These are phyloP conservation scores for Odontocerum albicorne DNA, from an alignment of 2,888 invertebrate genomes.

Conservation along the genomic window DNA sequence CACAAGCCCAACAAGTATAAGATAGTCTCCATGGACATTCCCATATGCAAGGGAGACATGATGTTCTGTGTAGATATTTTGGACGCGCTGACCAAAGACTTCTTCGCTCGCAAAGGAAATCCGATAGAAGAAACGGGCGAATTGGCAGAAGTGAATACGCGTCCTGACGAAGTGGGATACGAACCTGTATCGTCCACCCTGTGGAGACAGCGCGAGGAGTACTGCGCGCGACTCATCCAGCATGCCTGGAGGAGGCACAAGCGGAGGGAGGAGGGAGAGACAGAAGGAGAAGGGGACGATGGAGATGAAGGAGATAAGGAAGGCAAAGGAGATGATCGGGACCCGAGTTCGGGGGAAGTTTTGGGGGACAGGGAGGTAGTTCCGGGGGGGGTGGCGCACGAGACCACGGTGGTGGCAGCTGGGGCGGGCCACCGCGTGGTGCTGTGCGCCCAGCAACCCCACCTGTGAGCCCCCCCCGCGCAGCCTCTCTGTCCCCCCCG, in stretches of 20 bases:
- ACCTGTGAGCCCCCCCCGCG: slow-evolving; percentile 81
- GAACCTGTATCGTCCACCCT: slow-evolving; percentile 93
- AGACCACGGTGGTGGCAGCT: slow-evolving; percentile 83
- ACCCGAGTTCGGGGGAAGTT: slow-evolving; percentile 57
- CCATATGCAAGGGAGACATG: slow-evolving; percentile 95
- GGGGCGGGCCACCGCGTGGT: slow-evolving; percentile 90
- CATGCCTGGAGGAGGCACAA: slow-evolving; percentile 92
- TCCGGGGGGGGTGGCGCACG: slow-evolving; percentile 48
- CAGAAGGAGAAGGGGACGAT: slow-evolving; percentile 56
- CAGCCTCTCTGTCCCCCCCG: slow-evolving; percentile 65
- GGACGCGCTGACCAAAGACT: slow-evolving; percentile 97
- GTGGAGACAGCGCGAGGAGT: slow-evolving; percentile 95
- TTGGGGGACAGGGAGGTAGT: slow-evolving; percentile 40
- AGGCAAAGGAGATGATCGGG: slow-evolving; percentile 55
- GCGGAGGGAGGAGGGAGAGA: slow-evolving; percentile 62
- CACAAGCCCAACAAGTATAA: slow-evolving; percentile 99
- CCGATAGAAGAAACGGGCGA: slow-evolving; percentile 92
- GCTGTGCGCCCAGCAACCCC: slow-evolving; percentile 84
- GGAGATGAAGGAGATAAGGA: slow-evolving; percentile 45
- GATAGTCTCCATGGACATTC: slow-evolving; percentile 98
- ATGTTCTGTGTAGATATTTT: slow-evolving; percentile 99
- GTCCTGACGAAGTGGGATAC: slow-evolving; percentile 87
- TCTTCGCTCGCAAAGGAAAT: slow-evolving; percentile 95
- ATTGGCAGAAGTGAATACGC: slow-evolving; percentile 78
- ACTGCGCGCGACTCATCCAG: slow-evolving; percentile 94